Percentiles rank a stretch among this genome's conserved stretches.
These are phyloP conservation scores for Aporophyla lueneburgensis DNA, from an alignment of 2,888 invertebrate species.

Conservation along the genomic window DNA sequence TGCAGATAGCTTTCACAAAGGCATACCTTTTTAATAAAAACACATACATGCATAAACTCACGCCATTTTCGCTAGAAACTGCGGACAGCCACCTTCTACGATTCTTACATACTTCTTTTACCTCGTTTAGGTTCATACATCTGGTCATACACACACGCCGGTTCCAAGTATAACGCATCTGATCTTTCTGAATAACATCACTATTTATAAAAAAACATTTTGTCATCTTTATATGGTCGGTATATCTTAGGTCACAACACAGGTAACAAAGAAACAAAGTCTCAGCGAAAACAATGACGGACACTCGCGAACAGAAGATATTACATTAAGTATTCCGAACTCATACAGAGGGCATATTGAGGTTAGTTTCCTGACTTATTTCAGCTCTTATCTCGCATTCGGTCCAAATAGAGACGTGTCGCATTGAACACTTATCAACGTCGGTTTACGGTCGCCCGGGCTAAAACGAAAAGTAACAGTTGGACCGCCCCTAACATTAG, in stretches of 20 bases:
- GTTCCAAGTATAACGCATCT: too few relatives aligned
- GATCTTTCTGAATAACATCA: too few relatives aligned
- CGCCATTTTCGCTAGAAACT: too few relatives aligned
- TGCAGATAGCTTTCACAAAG: not conserved
- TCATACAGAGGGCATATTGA: conserved; percentile 64
- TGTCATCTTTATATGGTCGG: not conserved
- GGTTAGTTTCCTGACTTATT: conserved; percentile 76
- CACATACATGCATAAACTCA: too few relatives aligned
- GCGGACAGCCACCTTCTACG: too few relatives aligned
- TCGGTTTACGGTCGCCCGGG: conserved; percentile 80
- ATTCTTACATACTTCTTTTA: too few relatives aligned
- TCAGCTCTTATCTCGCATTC: conserved; percentile 78
- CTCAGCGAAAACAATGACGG: conserved; percentile 24
- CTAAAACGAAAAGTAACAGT: conserved; percentile 83
- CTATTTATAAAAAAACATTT: not conserved
- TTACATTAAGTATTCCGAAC: conserved; percentile 61
- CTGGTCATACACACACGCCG: too few relatives aligned
- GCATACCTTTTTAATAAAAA: not conserved
- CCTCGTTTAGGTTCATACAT: too few relatives aligned
- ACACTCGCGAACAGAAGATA: conserved; percentile 39
- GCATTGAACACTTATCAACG: conserved; percentile 84
- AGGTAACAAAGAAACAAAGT: conserved; percentile 24
- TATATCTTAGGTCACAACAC: conserved; percentile 17
- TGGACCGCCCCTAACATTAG: conserved; percentile 79
- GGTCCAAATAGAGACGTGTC: conserved; percentile 80